These are phyloP conservation scores for Coturnix japonica DNA, from an alignment of 2,113 vertebrate species.

Conservation along the genomic window DNA sequence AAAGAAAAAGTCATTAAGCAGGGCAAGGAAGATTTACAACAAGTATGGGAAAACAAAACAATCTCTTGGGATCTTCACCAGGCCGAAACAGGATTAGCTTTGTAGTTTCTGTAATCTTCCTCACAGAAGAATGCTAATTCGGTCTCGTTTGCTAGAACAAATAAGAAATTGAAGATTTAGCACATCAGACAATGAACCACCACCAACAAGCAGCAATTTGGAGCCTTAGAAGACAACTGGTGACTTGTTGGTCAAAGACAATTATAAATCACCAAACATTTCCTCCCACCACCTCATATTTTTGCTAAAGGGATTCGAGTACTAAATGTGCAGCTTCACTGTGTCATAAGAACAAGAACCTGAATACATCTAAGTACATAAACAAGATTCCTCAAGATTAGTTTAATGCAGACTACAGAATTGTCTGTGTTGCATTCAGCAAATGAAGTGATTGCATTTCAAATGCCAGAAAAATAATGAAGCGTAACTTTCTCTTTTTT, in stretches of 20 bases:
- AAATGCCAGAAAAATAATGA: slow-evolving; percentile 45
- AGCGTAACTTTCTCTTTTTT: not conserved
- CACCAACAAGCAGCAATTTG: not conserved
- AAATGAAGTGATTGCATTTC: slow-evolving; percentile 47
- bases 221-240: not conserved
- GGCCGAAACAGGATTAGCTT: slow-evolving; percentile 84
- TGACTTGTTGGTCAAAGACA: not conserved
- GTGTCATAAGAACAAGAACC: not conserved
- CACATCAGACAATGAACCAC: slow-evolving; percentile 4
- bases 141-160: slow-evolving; percentile 87
- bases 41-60: slow-evolving; percentile 65
- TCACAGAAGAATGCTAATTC: slow-evolving; percentile 92
- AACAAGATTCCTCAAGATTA: not conserved
- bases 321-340: not conserved
- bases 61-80: slow-evolving; percentile 75
- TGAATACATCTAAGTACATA: not conserved
- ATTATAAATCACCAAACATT: not conserved
- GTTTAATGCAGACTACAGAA: slow-evolving; percentile 29
- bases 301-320: not conserved
- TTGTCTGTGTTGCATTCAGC: slow-evolving; percentile 32
- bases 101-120: slow-evolving; percentile 88
- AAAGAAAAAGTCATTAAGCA: slow-evolving; percentile 69
- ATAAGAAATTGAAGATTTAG: slow-evolving; percentile 63
- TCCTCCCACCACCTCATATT: not conserved
- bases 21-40: slow-evolving; percentile 73